Evolutionary conservation across 2,888 invertebrate genomes (phyloP).

Genomic region (Mayetiola destructor): DNA sequence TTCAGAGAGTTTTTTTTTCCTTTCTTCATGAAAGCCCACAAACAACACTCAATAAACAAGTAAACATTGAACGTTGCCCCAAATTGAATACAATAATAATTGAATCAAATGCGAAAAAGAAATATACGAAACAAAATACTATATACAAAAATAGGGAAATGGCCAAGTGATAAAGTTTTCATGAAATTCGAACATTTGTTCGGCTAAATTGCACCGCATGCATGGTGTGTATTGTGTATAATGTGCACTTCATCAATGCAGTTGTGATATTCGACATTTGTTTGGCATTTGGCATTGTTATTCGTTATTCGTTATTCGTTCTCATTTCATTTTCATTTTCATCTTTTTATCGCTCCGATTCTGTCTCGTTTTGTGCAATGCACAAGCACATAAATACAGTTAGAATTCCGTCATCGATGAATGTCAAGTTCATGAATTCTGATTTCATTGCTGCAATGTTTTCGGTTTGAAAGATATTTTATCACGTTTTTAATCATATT

Average conservation of each 20-base stretch:
- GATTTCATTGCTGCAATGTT: no score
- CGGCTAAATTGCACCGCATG: no score
- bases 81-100: neutral
- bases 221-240: neutral
- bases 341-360: neutral
- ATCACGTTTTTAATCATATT: slow-evolving; percentile 8
- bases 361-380: neutral
- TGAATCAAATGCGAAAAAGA: neutral
- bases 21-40: no score
- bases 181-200: no score
- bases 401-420: neutral
- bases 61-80: neutral
- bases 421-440: slow-evolving; percentile 13
- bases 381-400: neutral
- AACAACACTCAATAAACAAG: neutral
- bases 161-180: no score
- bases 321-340: neutral
- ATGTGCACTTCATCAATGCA: neutral
- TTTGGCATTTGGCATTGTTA: no score
- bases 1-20: no score
- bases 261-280: no score
- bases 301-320: neutral
- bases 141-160: no score
- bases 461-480: no score
- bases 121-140: neutral